These are phyloP conservation scores for Hyla sarda DNA, from an alignment of 2,113 vertebrate species.

Conservation along the genomic window DNA sequence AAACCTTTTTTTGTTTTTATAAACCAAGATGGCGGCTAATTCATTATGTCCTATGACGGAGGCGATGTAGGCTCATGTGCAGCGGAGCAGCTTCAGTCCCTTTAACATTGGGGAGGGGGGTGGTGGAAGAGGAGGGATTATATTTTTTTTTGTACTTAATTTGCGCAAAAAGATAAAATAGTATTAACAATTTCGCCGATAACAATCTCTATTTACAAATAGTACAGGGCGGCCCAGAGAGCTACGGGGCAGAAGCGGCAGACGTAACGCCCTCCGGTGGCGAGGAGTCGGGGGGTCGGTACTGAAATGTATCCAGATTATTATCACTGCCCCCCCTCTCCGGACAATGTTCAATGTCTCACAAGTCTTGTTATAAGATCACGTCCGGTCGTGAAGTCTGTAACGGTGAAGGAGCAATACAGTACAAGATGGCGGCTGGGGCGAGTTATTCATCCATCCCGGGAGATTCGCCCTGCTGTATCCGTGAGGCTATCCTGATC, in stretches of 20 bases:
- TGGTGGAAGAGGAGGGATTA: no score
- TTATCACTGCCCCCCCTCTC: not conserved
- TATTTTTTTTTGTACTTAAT: constrained; percentile 78
- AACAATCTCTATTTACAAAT: constrained; percentile 75
- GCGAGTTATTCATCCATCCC: constrained; percentile 89
- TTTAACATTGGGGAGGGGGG: constrained; percentile 79
- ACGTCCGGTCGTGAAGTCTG: not conserved
- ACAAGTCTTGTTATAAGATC: constrained; percentile 9
- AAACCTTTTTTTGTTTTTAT: no score
- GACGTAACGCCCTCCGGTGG: not conserved
- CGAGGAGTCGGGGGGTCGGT: not conserved
- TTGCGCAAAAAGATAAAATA: constrained; percentile 77
- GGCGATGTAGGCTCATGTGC: not conserved
- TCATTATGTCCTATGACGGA: not conserved
- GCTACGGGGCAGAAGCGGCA: constrained; percentile 67
- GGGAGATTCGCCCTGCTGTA: constrained; percentile 96
- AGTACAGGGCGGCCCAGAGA: constrained; percentile 61
- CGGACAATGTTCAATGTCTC: not conserved
- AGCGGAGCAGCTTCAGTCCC: constrained; percentile 72
- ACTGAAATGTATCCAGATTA: constrained; percentile 1
- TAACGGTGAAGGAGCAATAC: not conserved
- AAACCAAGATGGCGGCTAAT: not conserved
- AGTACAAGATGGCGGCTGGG: not conserved
- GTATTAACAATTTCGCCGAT: constrained; percentile 76
- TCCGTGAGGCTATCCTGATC: constrained; percentile 97